Evolutionary conservation across 2,888 invertebrate genomes (phyloP), one percentile per base, ranked within the genome.

Genomic region (Dasysyrphus tricinctus): DNA sequence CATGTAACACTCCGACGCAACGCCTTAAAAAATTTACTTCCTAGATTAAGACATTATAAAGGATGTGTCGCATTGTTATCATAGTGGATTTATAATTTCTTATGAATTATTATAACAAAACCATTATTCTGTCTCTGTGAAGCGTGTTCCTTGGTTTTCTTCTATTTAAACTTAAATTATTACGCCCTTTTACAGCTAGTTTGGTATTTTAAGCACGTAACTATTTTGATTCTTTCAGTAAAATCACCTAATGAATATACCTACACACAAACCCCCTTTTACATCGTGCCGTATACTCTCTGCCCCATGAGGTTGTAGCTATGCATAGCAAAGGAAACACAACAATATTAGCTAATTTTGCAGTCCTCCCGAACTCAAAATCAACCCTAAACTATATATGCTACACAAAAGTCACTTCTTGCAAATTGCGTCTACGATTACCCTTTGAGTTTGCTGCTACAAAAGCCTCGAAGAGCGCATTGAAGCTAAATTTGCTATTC

Each of bases 331-430:
- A 65, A 61, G 24, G 56, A 77, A 54, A 54, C 7, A 29, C 37
- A 29, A 85, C 85, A 85, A 85, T 85, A 85, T 85, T 85, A 85
- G 80, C 80, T 85, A 85, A 85, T 85, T 85, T 80, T 57, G 63
- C 54, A 59, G 67, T 49, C 61, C 61, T 59, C 49, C 44, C 65
- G 54, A 67, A 67, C 59, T 72, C 67, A 57, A 75, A 80, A 72
- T 76, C 76, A 85, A 47, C 80, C 79, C 65, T 57, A 59, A 70
- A 67, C 44, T 65, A 29, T n/a, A n/a, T n/a, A n/a, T 61, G 67
- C 70, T 59, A 49, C 61, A 80, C 73, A 73, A 80, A 85, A 61
- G 73, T 59, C 39, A 77, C 85, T 85, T 81, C 85, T 85, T 85
- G 80, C 69, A 85, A 85, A 85, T 85, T 85, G 67, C 19, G 80